Conservation (phyloP, 2,113 vertebrate genomes). For the Platichthys flesus region DNA sequence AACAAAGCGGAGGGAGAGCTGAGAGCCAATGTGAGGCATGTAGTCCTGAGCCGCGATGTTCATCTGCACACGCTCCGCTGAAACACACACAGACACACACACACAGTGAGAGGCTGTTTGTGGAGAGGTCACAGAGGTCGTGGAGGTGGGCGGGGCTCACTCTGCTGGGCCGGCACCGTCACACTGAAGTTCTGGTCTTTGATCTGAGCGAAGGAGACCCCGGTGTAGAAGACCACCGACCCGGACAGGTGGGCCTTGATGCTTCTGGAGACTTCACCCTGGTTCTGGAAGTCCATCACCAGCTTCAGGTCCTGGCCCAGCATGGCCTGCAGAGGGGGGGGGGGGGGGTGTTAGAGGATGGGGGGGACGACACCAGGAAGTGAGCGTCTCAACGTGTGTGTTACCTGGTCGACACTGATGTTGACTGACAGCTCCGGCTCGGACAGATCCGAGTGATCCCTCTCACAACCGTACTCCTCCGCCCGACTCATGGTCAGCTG, state of each 20-base stretch:
- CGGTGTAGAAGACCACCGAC: conserved; percentile 88
- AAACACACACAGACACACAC: conserved; percentile 22
- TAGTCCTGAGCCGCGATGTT: conserved; percentile 81
- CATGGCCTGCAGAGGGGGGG: conserved; percentile 38
- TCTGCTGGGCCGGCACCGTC: conserved; percentile 16
- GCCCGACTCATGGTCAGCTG: conserved; percentile 80
- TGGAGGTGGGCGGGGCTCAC: conserved; percentile 41
- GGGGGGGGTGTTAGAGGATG: not conserved
- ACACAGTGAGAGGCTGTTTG: not conserved
- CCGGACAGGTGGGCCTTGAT: conserved; percentile 74
- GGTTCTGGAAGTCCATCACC: conserved; percentile 84
- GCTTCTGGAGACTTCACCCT: conserved; percentile 43
- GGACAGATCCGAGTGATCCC: conserved; percentile 23
- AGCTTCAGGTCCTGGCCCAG: conserved; percentile 84
- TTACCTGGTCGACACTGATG: conserved; percentile 45
- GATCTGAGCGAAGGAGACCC: conserved; percentile 80
- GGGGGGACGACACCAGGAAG: not conserved
- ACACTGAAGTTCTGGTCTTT: conserved; percentile 60
- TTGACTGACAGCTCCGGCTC: conserved; percentile 72
- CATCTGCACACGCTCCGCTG: conserved; percentile 76
- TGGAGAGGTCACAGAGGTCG: not conserved
- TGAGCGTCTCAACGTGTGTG: not conserved
- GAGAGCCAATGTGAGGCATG: conserved; percentile 82
- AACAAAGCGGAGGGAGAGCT: conserved; percentile 84
- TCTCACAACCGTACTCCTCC: conserved; percentile 79